Evolutionary conservation across 2,797 vertebrate species (phyloP).

Genomic region (Poliocrania exsul): DNA sequence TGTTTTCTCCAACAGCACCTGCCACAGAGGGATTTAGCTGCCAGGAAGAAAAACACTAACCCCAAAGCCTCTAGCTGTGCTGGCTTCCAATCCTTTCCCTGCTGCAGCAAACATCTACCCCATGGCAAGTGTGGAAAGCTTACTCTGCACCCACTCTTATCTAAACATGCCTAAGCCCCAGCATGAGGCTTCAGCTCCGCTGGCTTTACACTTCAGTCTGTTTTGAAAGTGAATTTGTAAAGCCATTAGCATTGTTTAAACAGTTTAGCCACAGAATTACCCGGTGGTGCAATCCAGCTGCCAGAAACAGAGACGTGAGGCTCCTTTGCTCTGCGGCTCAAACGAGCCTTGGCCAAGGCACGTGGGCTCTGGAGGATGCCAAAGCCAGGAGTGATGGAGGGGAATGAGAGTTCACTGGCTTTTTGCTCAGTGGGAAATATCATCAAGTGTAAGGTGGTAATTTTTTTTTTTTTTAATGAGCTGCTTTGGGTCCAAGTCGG

Average conservation of each 20-base stretch:
- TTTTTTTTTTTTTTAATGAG: neutral
- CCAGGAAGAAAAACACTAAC: neutral
- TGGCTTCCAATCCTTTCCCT: neutral
- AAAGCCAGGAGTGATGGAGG: neutral
- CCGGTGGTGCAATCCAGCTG: conserved; percentile 20
- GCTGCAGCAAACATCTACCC: neutral
- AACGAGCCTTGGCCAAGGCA: neutral
- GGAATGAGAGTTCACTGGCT: neutral
- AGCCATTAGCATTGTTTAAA: conserved; percentile 68
- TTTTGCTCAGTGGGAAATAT: neutral
- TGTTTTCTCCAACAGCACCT: conserved; percentile 2
- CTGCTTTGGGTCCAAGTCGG: neutral
- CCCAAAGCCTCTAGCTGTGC: neutral
- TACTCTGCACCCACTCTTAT: conserved; percentile 53
- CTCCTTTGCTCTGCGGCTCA: neutral
- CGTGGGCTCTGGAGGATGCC: neutral
- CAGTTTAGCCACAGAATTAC: conserved; percentile 61
- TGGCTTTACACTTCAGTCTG: conserved; percentile 47
- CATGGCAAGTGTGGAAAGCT: neutral
- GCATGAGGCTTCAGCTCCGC: neutral
- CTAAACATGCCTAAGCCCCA: conserved; percentile 57
- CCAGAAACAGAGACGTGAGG: neutral
- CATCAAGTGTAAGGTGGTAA: neutral
- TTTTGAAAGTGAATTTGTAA: conserved; percentile 66
- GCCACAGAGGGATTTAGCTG: neutral